Conservation (phyloP, 2,888 invertebrate species). For the Tineola bisselliella region DNA sequence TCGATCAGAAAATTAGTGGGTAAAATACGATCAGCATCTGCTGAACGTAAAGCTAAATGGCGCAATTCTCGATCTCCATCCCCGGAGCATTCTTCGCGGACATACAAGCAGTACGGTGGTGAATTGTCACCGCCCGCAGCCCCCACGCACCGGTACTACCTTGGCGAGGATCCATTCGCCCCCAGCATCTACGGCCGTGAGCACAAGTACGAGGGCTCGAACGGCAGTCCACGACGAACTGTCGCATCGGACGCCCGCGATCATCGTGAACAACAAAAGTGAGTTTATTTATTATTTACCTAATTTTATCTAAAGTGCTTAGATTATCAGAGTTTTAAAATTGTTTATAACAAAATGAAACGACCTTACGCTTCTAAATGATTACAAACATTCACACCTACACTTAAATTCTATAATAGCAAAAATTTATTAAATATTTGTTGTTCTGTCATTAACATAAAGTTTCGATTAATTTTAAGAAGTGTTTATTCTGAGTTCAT, state of each 20-base stretch:
- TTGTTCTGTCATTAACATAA: slow-evolving; percentile 42
- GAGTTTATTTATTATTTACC: slow-evolving; percentile 26
- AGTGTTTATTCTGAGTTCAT: slow-evolving; percentile 18
- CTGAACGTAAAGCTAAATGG: slow-evolving; percentile 73
- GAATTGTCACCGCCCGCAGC: slow-evolving; percentile 38
- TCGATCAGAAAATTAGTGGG: slow-evolving; percentile 84
- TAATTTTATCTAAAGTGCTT: not conserved
- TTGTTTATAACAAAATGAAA: slow-evolving; percentile 13
- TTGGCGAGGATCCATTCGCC: slow-evolving; percentile 88
- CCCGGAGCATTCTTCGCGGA: slow-evolving; percentile 64
- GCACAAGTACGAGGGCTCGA: slow-evolving; percentile 78
- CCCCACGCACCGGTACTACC: slow-evolving; percentile 81
- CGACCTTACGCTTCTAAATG: not conserved
- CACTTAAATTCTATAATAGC: slow-evolving; percentile 22
- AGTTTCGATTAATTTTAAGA: slow-evolving; percentile 35
- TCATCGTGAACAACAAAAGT: slow-evolving; percentile 58
- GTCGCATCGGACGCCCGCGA: slow-evolving; percentile 51
- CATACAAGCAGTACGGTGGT: slow-evolving; percentile 60
- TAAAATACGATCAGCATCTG: slow-evolving; percentile 78
- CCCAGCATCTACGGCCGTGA: slow-evolving; percentile 86
- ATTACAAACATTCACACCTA: not conserved
- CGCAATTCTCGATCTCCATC: slow-evolving; percentile 70
- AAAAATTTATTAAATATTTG: slow-evolving; percentile 44
- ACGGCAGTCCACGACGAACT: slow-evolving; percentile 60
- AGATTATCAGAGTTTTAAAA: slow-evolving; percentile 15